phyloP scores from a whole-genome alignment of 2,888 invertebrate species.

The Micoletzkya japonica region DNA sequence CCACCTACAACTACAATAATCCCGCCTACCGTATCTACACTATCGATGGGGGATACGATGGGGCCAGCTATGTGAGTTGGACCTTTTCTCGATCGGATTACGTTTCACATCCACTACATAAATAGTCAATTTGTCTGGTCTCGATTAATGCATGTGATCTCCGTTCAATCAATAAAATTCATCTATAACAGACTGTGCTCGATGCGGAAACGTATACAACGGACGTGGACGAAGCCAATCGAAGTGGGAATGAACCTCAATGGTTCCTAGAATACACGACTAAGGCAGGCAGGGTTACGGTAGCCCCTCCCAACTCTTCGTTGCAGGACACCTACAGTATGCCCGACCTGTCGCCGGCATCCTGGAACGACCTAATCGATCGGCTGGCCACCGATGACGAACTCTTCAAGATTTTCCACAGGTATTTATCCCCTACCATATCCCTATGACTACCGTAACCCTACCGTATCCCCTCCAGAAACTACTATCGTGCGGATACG shows the following conservation, averaged over 20 bases:
- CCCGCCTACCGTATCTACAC: constrained; percentile 92
- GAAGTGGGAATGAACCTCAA: constrained; percentile 42
- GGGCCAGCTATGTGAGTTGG: constrained; percentile 55
- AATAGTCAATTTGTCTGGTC: not conserved
- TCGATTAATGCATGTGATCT: no score
- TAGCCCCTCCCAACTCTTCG: not conserved
- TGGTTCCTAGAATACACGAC: constrained; percentile 44
- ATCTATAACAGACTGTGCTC: constrained; percentile 44
- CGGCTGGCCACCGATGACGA: constrained; percentile 39
- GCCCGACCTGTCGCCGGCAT: constrained; percentile 51
- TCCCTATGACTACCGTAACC: not conserved
- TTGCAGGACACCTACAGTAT: constrained; percentile 40
- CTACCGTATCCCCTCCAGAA: no score
- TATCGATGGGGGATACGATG: constrained; percentile 79
- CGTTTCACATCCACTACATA: not conserved
- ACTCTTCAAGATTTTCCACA: constrained; percentile 44
- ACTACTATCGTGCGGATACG: constrained; percentile 3
- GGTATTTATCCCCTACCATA: constrained; percentile 23
- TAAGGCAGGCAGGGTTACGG: constrained; percentile 10
- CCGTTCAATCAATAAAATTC: not conserved
- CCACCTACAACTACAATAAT: constrained; percentile 77
- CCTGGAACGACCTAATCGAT: constrained; percentile 46
- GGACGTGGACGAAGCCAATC: constrained; percentile 48
- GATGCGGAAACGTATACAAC: constrained; percentile 51
- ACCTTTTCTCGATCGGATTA: not conserved